A percentile compares a stretch with the other conserved stretches of the same genome.
Evolutionary conservation across 2,113 vertebrate genomes (phyloP).

Genomic region (Neodon shergylaensis): DNA sequence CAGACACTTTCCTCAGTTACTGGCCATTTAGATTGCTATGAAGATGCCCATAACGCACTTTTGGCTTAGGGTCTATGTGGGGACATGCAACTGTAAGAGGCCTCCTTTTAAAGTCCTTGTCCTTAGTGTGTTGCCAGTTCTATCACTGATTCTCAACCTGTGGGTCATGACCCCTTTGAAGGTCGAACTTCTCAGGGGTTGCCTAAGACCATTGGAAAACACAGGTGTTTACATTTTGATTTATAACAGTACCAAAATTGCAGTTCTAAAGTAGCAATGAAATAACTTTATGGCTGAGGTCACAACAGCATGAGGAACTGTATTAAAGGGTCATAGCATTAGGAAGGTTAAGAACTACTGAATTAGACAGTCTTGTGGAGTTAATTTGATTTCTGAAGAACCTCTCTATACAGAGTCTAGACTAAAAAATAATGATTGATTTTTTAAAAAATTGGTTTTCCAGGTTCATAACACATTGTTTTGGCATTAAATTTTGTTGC

Average conservation of each 20-base stretch:
- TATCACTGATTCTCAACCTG: background rate
- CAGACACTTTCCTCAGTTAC: background rate
- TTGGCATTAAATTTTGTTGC: slow-evolving; percentile 3
- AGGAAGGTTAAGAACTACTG: background rate
- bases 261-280: background rate
- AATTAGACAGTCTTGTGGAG: background rate
- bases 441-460: background rate
- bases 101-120: background rate
- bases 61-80: background rate
- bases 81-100: too few species aligned
- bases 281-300: background rate
- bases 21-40: background rate
- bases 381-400: background rate
- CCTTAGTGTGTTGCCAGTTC: background rate
- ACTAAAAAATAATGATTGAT: background rate
- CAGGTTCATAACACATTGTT: background rate
- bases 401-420: background rate
- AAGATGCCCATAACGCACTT: background rate
- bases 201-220: background rate
- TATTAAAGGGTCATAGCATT: background rate
- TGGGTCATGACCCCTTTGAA: background rate
- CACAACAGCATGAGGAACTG: background rate
- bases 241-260: background rate
- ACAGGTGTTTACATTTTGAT: background rate
- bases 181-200: background rate